Evolutionary conservation across 2,797 vertebrate species (phyloP).

Genomic region (Cetoscarus ocellatus): DNA sequence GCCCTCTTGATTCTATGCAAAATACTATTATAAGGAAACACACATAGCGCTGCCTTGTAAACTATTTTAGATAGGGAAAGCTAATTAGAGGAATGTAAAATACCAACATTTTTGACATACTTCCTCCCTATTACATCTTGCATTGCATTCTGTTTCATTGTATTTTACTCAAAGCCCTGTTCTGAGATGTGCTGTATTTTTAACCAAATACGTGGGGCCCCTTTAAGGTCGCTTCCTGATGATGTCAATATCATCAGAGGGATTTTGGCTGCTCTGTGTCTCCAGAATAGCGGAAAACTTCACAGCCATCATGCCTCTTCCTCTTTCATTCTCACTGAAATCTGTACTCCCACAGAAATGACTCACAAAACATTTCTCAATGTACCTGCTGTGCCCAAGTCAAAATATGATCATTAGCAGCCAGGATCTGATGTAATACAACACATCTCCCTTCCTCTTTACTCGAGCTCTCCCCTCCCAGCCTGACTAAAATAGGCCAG

Average conservation of each 20-base stretch:
- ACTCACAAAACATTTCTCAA: slow-evolving; percentile 6
- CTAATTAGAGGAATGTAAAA: no score
- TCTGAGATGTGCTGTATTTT: slow-evolving; percentile 11
- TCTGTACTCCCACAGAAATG: not conserved
- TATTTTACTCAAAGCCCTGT: not conserved
- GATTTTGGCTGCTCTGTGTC: slow-evolving; percentile 1
- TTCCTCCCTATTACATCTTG: no score
- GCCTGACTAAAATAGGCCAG: slow-evolving; percentile 78
- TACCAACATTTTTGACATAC: no score
- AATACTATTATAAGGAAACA: slow-evolving; percentile 4
- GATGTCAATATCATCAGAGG: slow-evolving; percentile 42
- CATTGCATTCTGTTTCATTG: no score
- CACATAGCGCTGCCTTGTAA: not conserved
- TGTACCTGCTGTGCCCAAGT: slow-evolving; percentile 21
- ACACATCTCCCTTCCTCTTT: slow-evolving; percentile 43
- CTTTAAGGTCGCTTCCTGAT: slow-evolving; percentile 63
- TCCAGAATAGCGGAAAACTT: slow-evolving; percentile 6
- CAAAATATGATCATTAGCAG: slow-evolving; percentile 30
- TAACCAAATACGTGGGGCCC: not conserved
- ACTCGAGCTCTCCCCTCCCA: slow-evolving; percentile 49
- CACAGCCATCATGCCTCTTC: slow-evolving; percentile 1
- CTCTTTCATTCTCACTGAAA: not conserved
- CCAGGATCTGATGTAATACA: slow-evolving; percentile 51
- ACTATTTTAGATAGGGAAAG: no score
- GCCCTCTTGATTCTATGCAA: not conserved